phyloP scores from a whole-genome alignment of 2,797 vertebrate genomes.

The Enteromius mattozi region DNA sequence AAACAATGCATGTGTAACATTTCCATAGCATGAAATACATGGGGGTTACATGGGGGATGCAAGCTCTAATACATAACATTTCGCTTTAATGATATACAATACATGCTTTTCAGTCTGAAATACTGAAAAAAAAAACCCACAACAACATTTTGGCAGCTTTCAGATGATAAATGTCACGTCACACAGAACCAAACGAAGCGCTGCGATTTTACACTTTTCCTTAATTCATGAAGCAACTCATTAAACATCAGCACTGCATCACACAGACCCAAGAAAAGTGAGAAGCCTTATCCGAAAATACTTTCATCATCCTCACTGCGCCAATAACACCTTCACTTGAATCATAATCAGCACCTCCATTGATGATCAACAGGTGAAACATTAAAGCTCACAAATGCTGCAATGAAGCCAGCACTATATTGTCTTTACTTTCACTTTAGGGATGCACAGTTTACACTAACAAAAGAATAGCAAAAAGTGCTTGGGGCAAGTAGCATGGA shows the following conservation, averaged over 20 bases:
- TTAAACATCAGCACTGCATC: slow-evolving; percentile 15
- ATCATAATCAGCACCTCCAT: slow-evolving; percentile 18
- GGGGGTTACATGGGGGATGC: too few relatives aligned
- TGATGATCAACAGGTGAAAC: slow-evolving; percentile 28
- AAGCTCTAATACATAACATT: background rate
- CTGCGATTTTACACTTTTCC: slow-evolving; percentile 1
- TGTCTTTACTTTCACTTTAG: too few relatives aligned
- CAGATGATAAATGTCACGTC: background rate
- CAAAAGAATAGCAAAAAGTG: background rate
- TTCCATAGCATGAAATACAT: background rate
- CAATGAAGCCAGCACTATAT: background rate
- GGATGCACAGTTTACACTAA: background rate
- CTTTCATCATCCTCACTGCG: background rate
- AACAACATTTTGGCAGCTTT: background rate
- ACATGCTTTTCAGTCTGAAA: background rate
- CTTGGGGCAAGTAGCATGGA: background rate
- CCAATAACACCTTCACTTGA: slow-evolving; percentile 21
- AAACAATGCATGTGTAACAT: background rate
- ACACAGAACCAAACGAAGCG: background rate
- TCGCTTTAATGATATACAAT: background rate
- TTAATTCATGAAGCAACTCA: slow-evolving; percentile 15
- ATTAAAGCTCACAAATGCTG: background rate
- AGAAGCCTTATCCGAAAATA: slow-evolving; percentile 22
- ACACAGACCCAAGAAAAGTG: background rate
- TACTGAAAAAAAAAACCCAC: too few relatives aligned